These are phyloP conservation scores for Zhuqinia jingwanae DNA, from an alignment of 2,888 invertebrate genomes.

Conservation along the genomic window DNA sequence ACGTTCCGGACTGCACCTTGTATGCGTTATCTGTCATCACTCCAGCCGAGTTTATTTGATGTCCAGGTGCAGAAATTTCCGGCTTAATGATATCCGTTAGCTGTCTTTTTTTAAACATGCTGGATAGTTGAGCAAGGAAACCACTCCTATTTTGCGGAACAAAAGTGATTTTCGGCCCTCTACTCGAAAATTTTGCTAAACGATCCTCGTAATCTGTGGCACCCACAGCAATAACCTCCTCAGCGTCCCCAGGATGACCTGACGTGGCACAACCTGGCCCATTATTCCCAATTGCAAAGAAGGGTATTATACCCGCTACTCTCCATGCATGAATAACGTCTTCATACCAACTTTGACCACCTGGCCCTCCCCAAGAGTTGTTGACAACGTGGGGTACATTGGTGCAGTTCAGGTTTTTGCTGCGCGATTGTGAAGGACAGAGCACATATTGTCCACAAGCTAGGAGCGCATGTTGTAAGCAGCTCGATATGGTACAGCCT, in stretches of 20 bases:
- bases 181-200: constrained; percentile 49
- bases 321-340: constrained; percentile 52
- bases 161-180: constrained; percentile 45
- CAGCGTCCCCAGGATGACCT: constrained; percentile 58
- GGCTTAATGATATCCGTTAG: constrained; percentile 36
- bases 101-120: not conserved
- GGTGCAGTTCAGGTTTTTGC: constrained; percentile 29
- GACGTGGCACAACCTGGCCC: constrained; percentile 59
- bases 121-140: not conserved
- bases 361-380: constrained; percentile 71
- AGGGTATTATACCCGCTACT: constrained; percentile 60
- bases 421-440: constrained; percentile 50
- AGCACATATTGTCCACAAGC: constrained; percentile 68
- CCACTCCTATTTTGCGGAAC: not conserved
- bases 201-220: constrained; percentile 53
- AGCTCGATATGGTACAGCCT: constrained; percentile 8
- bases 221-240: constrained; percentile 57
- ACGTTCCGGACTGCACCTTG: constrained; percentile 52
- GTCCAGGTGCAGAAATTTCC: constrained; percentile 59
- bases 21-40: constrained; percentile 41
- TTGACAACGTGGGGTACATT: constrained; percentile 64
- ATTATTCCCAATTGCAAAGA: constrained; percentile 67
- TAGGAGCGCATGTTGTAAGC: constrained; percentile 54
- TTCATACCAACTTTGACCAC: constrained; percentile 46
- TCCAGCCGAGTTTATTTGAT: constrained; percentile 33